phyloP scores from a whole-genome alignment of 2,888 invertebrate genomes.

The Coelopa pilipes region DNA sequence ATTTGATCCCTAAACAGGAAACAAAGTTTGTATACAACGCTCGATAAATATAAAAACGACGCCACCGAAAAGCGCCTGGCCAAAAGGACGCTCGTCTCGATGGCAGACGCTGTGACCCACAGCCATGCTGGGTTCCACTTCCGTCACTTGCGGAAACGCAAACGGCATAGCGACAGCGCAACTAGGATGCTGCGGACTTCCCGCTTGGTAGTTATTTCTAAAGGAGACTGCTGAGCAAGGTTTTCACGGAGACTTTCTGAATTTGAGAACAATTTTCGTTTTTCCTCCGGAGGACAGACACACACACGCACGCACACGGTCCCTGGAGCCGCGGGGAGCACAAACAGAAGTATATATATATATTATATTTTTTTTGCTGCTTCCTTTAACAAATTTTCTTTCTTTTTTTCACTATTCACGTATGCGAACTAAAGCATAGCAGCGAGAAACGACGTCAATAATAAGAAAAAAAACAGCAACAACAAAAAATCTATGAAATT shows the following conservation, averaged over 20 bases:
- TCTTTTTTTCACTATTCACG: constrained; percentile 26
- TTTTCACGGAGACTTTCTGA: no score
- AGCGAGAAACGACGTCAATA: constrained; percentile 26
- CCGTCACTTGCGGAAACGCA: constrained; percentile 2
- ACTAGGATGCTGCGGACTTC: no score
- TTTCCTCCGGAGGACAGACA: background rate
- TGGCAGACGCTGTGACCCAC: constrained; percentile 3
- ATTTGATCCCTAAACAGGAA: background rate
- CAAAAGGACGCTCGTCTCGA: background rate
- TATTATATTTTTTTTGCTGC: background rate
- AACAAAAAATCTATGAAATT: constrained; percentile 32
- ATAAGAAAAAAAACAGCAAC: constrained; percentile 19
- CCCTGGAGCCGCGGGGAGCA: background rate
- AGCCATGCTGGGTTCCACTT: constrained; percentile 1
- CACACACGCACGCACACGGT: background rate
- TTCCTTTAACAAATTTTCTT: constrained; percentile 19
- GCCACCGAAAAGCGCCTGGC: background rate
- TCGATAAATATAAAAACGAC: background rate
- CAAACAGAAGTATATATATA: background rate
- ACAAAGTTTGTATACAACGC: background rate
- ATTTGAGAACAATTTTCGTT: background rate
- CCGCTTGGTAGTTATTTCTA: no score
- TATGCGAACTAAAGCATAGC: constrained; percentile 24
- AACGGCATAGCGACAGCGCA: background rate
- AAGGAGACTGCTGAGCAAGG: no score